A percentile compares a stretch with the other conserved stretches of the same genome.
Evolutionary conservation across 2,888 invertebrate genomes (phyloP).

Genomic region (Acheta domesticus): DNA sequence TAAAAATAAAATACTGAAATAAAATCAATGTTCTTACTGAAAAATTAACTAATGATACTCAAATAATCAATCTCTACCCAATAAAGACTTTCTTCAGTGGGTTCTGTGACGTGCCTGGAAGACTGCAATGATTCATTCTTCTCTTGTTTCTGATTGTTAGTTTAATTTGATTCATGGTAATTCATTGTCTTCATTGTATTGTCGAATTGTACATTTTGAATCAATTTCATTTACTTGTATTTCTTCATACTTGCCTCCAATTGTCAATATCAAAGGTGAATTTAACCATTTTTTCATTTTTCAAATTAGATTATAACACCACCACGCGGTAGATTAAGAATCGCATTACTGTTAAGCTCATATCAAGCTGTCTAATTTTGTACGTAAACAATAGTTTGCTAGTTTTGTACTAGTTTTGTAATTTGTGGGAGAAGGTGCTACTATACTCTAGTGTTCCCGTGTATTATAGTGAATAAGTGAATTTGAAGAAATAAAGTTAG

Average conservation of each 20-base stretch:
- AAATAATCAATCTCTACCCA: too few species aligned
- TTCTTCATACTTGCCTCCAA: background rate
- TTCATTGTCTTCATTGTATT: background rate
- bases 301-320: constrained; percentile 20
- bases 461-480: constrained; percentile 24
- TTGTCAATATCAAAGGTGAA: constrained; percentile 9
- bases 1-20: too few species aligned
- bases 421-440: constrained; percentile 38
- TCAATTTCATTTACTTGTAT: background rate
- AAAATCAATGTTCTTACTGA: too few species aligned
- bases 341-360: constrained; percentile 45
- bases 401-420: constrained; percentile 60
- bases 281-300: constrained; percentile 2
- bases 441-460: constrained; percentile 30
- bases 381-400: constrained; percentile 52
- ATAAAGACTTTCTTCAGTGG: background rate
- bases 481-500: constrained; percentile 18
- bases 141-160: background rate
- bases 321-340: constrained; percentile 32
- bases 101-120: background rate
- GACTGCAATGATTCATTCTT: constrained; percentile 1
- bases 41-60: too few species aligned
- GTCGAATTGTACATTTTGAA: background rate
- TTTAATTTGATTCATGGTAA: background rate
- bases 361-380: constrained; percentile 48